A percentile compares a stretch with the other conserved stretches of the same genome.
phyloP scores from a whole-genome alignment of 2,888 invertebrate species.

The Drosophila parthenogenetica region DNA sequence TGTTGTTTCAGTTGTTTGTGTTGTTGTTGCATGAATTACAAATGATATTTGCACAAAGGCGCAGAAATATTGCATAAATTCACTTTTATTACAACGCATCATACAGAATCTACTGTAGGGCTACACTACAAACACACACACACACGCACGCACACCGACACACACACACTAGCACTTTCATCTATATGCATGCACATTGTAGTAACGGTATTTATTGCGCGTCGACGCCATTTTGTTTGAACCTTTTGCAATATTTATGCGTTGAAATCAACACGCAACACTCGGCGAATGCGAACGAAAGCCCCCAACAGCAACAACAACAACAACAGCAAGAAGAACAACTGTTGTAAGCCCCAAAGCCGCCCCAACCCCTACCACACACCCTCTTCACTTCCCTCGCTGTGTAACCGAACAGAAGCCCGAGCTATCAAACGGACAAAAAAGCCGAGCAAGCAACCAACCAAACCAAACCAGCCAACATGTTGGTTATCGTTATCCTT shows the following conservation, averaged over 20 bases:
- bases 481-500: slow-evolving; percentile 76
- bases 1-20: slow-evolving; percentile 15
- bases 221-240: slow-evolving; percentile 80
- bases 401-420: slow-evolving; percentile 9
- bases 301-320: slow-evolving; percentile 32
- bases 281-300: slow-evolving; percentile 54
- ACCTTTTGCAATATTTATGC: slow-evolving; percentile 79
- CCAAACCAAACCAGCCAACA: slow-evolving; percentile 59
- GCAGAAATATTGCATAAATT: slow-evolving; percentile 79
- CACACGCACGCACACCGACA: slow-evolving; percentile 17
- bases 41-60: slow-evolving; percentile 77
- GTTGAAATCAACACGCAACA: slow-evolving; percentile 80
- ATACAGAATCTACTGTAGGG: slow-evolving; percentile 39
- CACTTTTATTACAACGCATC: slow-evolving; percentile 73
- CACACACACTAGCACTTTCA: neutral
- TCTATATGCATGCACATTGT: slow-evolving; percentile 6
- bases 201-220: slow-evolving; percentile 75
- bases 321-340: slow-evolving; percentile 41
- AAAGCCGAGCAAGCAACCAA: slow-evolving; percentile 25
- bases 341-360: slow-evolving; percentile 29
- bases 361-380: neutral
- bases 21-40: slow-evolving; percentile 61
- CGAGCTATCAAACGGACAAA: slow-evolving; percentile 18
- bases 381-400: too few relatives aligned
- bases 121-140: slow-evolving; percentile 29